Evolutionary conservation across 2,888 invertebrate species (phyloP), one percentile per base, ranked within the genome.

Genomic region (Myopa tessellatipennis): DNA sequence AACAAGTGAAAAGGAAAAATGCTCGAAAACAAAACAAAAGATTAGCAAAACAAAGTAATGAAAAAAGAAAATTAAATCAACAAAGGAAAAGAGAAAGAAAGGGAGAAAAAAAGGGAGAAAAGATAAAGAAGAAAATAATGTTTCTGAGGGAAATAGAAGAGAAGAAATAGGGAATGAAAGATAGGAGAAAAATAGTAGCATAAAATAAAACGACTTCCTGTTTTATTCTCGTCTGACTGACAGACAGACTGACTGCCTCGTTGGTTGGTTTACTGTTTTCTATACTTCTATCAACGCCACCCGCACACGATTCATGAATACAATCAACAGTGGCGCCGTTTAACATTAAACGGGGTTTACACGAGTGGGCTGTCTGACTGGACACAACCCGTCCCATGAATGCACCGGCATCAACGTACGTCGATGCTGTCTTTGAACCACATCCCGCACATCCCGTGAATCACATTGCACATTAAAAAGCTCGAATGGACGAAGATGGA

Each of bases 161-260:
- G 61, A 6, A 38, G 18, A 61, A 60, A 14, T n/a, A 36, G 52
- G 60, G 65, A 4, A 10, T 26, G 58, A 45, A 69, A 7, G 52
- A 52, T 74, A 63, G 34, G 52, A 75, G 61, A 60, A 75, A 78
- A 75, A 71, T 69, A 50, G 76, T 36, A 55, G 73, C 58, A 60
- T 69, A 69, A 69, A 75, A 75, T 58, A 45, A 45, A 45, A 45
- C 60, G 79, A 77, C 80, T 81, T 81, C 80, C 80, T 80, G 81
- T 80, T 81, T 76, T 70, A 60, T 73, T 71, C 76, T 72, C 61
- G 40, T 74, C 78, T 78, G 76, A 40, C 76, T 77, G 77, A 69
- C 73, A 78, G 58, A 65, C 65, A 79, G 61, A 8, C 45, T 65
- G 50, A 45, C 38, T 71, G 69, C 55, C 36, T 38, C 26, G 58